Evolutionary conservation across 2,888 invertebrate genomes (phyloP), one percentile per base, ranked within the genome.

Genomic region (Calameuta pallipes): DNA sequence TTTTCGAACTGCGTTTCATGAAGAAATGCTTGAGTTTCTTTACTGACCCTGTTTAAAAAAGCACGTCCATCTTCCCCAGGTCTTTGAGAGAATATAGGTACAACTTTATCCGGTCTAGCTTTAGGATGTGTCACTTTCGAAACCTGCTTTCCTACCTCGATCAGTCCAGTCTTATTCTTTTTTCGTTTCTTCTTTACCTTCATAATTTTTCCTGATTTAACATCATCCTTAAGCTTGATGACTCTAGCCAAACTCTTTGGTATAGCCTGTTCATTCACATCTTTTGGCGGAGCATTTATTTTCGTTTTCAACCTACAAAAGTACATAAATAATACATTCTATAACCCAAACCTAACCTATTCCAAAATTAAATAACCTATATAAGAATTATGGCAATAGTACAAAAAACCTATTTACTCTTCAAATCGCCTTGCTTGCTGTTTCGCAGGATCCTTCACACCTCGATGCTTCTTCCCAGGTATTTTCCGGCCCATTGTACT

Each of bases 391-490:
- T 76, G 37, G 30, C 13, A 31, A 71, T 31, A 78, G 37, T 30
- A 70, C 15, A 23, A 30, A 76, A 31, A 13, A 15, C 11, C 33
- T 68, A 90, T 89, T 87, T 93, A 96, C 97, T 93, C 94, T 85
- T 93, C 92, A 75, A 94, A 90, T 82, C 95, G 93, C 85, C 92
- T 92, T 11, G 93, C 94, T 82, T 93, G 93, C 90, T 97, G 97
- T 86, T 94, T 94, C 35, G 95, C 90, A 1, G 96, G 96, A 92
- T 97, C 96, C 88, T 95, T 95, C 1, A 96, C 93, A 34, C 96
- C 96, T 81, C 94, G 94, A 87, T 97, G 97, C 90, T 96, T 97
- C 84, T 95, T 95, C 36, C 95, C 95, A 36, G 96, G 96, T 88
- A 97, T 97, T 94, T 96, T 97, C 75, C 96, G 92, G 74, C 95